A percentile compares a stretch with the other conserved stretches of the same genome.
Evolutionary conservation across 1,140 invertebrate species (phyloP).

Genomic region (Cylas formicarius): DNA sequence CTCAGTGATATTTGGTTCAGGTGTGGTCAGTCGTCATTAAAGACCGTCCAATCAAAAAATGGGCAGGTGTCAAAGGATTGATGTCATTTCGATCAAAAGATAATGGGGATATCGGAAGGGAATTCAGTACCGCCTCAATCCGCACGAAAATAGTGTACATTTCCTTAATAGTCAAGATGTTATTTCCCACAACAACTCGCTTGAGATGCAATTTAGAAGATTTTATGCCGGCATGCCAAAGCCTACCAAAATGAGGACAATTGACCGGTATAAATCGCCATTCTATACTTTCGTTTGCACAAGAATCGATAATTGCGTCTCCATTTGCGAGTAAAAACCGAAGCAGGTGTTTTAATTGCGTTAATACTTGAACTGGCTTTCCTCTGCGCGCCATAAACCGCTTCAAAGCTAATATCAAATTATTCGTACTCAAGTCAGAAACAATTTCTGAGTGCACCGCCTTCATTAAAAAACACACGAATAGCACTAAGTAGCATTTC

Average conservation of each 20-base stretch:
- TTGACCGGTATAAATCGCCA: conserved; percentile 25
- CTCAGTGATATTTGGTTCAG: background rate
- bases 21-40: too few species aligned
- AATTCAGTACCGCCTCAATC: conserved; percentile 25
- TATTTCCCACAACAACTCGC: conserved; percentile 15
- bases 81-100: conserved; percentile 25
- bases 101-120: conserved; percentile 20
- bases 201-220: conserved; percentile 38
- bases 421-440: conserved; percentile 27
- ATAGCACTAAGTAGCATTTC: conserved; percentile 34
- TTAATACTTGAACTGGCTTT: conserved; percentile 16
- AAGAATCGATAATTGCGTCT: background rate
- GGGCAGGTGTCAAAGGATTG: conserved; percentile 21
- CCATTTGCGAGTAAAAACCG: conserved; percentile 35
- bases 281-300: background rate
- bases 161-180: conserved; percentile 25
- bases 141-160: conserved; percentile 17
- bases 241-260: conserved; percentile 42
- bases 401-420: conserved; percentile 31
- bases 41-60: conserved; percentile 28
- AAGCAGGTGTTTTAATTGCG: conserved; percentile 35
- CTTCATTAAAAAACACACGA: conserved; percentile 35
- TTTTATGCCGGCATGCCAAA: conserved; percentile 41
- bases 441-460: conserved; percentile 39
- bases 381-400: conserved; percentile 13